Conservation (phyloP, 2,113 vertebrate species). For the Phyllopteryx taeniolatus region DNA sequence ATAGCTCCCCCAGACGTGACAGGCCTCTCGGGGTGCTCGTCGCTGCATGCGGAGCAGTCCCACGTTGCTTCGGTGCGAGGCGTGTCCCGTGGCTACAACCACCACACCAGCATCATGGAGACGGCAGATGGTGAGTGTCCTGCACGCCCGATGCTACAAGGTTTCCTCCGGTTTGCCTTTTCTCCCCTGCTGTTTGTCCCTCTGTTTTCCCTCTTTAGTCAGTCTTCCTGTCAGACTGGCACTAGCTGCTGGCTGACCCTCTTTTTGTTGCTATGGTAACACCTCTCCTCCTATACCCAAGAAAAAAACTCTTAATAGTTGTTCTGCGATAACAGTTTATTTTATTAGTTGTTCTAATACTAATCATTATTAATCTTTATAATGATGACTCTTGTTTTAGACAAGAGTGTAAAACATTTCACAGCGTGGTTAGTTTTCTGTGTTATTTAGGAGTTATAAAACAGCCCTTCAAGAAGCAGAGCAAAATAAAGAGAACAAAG, state of each 20-base stretch:
- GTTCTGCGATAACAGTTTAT: not conserved
- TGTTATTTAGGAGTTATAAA: constrained; percentile 15
- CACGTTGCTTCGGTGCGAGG: constrained; percentile 83
- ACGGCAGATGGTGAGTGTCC: constrained; percentile 88
- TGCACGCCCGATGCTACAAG: constrained; percentile 8
- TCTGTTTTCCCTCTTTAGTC: constrained; percentile 4
- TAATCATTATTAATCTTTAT: not conserved
- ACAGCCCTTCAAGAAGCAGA: not conserved
- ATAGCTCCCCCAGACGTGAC: constrained; percentile 92
- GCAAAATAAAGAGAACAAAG: too few relatives aligned
- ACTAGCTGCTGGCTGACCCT: constrained; percentile 7
- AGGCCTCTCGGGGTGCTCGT: constrained; percentile 78
- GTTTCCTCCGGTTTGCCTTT: constrained; percentile 39
- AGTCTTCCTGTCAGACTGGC: not conserved
- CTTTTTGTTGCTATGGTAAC: constrained; percentile 52
- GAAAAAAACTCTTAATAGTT: not conserved
- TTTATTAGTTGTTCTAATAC: not conserved
- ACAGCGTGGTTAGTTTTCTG: not conserved
- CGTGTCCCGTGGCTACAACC: constrained; percentile 76
- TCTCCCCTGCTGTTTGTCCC: constrained; percentile 41
- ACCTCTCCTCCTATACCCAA: not conserved
- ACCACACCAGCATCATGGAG: constrained; percentile 80
- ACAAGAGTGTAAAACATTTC: not conserved
- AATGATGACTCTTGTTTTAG: not conserved
- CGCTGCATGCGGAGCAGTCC: constrained; percentile 73